Percentiles rank a stretch among this genome's conserved stretches.
Evolutionary conservation across 2,113 vertebrate genomes (phyloP).

Genomic region (Sceloporus tristichus): DNA sequence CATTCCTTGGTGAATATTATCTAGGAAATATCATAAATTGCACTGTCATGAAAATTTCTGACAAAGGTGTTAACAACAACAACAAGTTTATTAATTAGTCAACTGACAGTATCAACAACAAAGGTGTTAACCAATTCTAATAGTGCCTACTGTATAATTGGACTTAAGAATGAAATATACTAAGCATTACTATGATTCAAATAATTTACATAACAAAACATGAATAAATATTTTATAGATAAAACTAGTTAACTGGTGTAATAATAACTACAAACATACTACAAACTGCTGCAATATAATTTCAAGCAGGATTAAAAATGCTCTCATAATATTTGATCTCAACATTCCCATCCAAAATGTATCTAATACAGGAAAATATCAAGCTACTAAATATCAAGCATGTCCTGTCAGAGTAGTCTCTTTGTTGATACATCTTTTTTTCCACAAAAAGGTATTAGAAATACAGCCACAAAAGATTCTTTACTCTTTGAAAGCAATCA

Average conservation of each 20-base stretch:
- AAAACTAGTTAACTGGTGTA: not conserved
- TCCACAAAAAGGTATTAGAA: too few species aligned
- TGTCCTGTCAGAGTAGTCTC: not conserved
- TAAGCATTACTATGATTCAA: slow-evolving; percentile 19
- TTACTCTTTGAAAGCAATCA: not conserved
- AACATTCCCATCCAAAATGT: not conserved
- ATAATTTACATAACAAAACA: slow-evolving; percentile 24
- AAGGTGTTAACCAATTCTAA: slow-evolving; percentile 2
- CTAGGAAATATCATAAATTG: slow-evolving; percentile 22
- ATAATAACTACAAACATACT: not conserved
- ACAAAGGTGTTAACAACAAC: not conserved
- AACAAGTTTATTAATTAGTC: too few species aligned
- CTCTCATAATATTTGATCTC: slow-evolving; percentile 8
- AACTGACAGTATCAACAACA: too few species aligned
- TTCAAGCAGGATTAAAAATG: not conserved
- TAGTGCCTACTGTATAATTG: slow-evolving; percentile 1
- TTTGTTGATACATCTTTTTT: not conserved
- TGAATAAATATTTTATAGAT: slow-evolving; percentile 13
- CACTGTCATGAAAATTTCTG: slow-evolving; percentile 25
- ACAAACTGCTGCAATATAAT: not conserved
- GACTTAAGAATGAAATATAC: slow-evolving; percentile 32
- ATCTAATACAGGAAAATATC: not conserved
- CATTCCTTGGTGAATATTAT: not conserved
- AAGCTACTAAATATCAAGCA: not conserved
- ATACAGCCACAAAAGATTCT: not conserved